These are phyloP conservation scores for Pitangus sulphuratus DNA, from an alignment of 2,797 vertebrate genomes.

Conservation along the genomic window DNA sequence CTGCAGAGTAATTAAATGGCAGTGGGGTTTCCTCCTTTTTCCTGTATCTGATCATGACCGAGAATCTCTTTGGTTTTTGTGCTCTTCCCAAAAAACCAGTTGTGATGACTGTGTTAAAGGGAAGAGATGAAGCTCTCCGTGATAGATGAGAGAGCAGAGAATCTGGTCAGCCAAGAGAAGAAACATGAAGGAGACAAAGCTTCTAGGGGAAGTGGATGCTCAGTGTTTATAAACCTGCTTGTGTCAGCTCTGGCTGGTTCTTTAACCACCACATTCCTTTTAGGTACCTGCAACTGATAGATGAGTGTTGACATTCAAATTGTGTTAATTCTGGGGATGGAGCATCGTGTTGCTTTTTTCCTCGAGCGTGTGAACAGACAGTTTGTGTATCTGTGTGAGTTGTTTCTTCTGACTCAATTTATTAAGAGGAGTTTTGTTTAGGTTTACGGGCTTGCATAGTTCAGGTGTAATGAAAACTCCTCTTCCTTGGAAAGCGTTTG, in stretches of 20 bases:
- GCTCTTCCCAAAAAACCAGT: background rate
- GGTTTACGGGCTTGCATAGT: background rate
- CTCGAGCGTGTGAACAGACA: background rate
- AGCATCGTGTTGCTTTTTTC: rapidly evolving
- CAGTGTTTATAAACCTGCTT: background rate
- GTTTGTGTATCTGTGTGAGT: background rate
- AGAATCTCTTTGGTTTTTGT: background rate
- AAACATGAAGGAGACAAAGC: background rate
- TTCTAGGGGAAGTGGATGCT: background rate
- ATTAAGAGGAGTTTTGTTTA: background rate
- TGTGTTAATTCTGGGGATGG: background rate
- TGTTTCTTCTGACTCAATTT: background rate
- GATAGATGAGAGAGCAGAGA: background rate
- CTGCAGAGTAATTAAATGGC: background rate
- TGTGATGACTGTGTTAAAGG: background rate
- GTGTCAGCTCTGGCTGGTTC: background rate
- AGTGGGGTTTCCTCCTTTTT: background rate
- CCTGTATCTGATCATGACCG: rapidly evolving
- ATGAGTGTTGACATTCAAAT: constrained; percentile 19
- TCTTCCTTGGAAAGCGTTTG: background rate
- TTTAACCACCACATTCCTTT: background rate
- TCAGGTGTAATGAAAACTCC: background rate
- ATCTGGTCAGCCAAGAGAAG: background rate
- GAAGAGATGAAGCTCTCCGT: background rate
- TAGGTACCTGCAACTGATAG: background rate